Base-by-base conservation (phyloP, 2,797 vertebrate species). In the Trichosurus vulpecula region DNA sequence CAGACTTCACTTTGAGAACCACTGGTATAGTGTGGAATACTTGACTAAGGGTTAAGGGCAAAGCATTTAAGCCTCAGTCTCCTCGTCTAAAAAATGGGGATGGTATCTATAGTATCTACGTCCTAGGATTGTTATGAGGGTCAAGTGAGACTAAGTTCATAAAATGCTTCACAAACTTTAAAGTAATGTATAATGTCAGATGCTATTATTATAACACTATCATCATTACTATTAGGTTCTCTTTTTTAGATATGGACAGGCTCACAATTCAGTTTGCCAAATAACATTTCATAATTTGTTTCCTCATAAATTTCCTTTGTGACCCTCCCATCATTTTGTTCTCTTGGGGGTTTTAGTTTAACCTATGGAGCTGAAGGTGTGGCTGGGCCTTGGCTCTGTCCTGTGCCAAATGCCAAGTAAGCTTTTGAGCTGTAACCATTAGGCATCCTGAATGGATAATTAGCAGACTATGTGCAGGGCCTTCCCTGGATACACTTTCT, bases 401-500 rank as follows among this genome's bases (percentile, higher is more conserved):
- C 54, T 4, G 0, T 57, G 13, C 52, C 52, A 81, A 2, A 31
- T 41, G 41, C 30, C 66, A 52, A 58, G 29, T 74, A 74, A 74
- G 89, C 22, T 52, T 57, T 31, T 31, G 52, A 66, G 53, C 47
- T 90, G 52, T 54, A 66, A 29, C 35, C 27, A 55, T 53, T 27
- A 35, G 16, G n/a, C 30, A 19, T 3, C 0, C 1, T 27, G 35
- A 91, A 13, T 61, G 74, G 30, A 30, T 94, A 30, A 3, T 93
- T 54, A 87, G 41, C 25, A 51, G 74, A 11, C 41, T 87, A 31
- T 9, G 0, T 92, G 6, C 41, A 1, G 41, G 87, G 35, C 90
- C 93, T 66, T 51, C 4, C 51, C 54, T 90, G 93, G 35, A 55
- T 94, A 56, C 92, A 54, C 92, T 81, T 93, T 92, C 2, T 51